Base-by-base conservation (phyloP, 2,888 invertebrate species). In the Abscondita cerata region DNA sequence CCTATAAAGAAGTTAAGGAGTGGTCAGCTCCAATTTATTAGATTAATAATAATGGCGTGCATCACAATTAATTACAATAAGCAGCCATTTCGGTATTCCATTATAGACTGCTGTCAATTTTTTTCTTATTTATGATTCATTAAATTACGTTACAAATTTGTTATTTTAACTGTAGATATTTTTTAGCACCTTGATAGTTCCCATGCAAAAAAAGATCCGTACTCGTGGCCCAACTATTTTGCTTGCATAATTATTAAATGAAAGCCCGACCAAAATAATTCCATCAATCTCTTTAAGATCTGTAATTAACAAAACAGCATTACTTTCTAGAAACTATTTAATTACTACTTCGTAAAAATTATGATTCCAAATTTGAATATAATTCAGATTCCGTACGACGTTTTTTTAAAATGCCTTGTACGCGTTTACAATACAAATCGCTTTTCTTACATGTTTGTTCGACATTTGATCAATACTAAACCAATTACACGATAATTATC, bases 161-260 rank as follows among this genome's bases (percentile, higher is more conserved):
- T 9, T 25, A 25, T 25, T 44, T 18, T 44, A 44, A 44, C 44
- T 15, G 16, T 44, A 44, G 18, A 18, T 44, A 36, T 36, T 16
- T 44, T 44, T 44, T 44, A n/a, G 18, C 44, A 44, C 44, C n/a
- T 44, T 11, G 11, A 44, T 44, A 41, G 16, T 41, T 41, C 41
- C 12, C 41, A 41, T 13, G 15, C 8, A 15, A 16, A 41, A 41
- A 44, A 18, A 18, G 36, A 15, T 25, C 25, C 34, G 51, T n/a
- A n/a, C n/a, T 51, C 51, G 33, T 16, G 51, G 13, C 31, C 12
- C 5, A 11, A 16, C 15, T 33, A 18, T 51, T 51, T 51, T 15
- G 18, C 34, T 51, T 51, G 51, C 48, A 48, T 51, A 51, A 51
- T 34, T n/a, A n/a, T n/a, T 51, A 34, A 34, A 51, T 19, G 44